Evolutionary conservation across 2,888 invertebrate species (phyloP).

Genomic region (Biston stratarius): DNA sequence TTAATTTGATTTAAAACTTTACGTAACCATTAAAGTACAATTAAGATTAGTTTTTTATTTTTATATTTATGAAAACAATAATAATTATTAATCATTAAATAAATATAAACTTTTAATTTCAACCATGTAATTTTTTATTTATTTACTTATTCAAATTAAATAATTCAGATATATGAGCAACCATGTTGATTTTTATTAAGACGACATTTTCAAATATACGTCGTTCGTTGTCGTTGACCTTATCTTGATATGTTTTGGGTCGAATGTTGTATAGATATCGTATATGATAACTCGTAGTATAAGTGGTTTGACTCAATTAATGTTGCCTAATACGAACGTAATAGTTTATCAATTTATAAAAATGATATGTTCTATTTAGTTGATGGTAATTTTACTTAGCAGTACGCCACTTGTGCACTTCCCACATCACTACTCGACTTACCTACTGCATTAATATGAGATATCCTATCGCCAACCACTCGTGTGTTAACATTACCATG

Average conservation of each 20-base stretch:
- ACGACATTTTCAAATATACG: background rate
- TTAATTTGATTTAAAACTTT: constrained; percentile 1
- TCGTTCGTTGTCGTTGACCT: background rate
- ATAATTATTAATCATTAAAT: background rate
- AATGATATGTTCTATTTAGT: background rate
- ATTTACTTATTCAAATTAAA: no score
- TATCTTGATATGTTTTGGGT: constrained; percentile 11
- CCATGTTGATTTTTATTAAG: background rate
- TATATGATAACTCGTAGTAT: background rate
- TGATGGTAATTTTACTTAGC: no score
- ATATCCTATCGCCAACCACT: no score
- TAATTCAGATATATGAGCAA: background rate
- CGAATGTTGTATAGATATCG: background rate
- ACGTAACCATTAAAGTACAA: background rate
- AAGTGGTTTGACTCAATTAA: background rate
- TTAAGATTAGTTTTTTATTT: background rate
- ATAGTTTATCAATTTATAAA: background rate
- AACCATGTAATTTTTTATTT: no score
- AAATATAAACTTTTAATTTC: background rate
- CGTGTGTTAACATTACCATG: no score
- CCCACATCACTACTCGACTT: no score
- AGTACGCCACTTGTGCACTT: no score
- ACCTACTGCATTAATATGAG: no score
- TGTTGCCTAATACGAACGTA: background rate
- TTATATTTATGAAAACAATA: background rate